These are phyloP conservation scores for Pyrochroa serraticornis DNA, from an alignment of 2,888 invertebrate genomes.

Conservation along the genomic window DNA sequence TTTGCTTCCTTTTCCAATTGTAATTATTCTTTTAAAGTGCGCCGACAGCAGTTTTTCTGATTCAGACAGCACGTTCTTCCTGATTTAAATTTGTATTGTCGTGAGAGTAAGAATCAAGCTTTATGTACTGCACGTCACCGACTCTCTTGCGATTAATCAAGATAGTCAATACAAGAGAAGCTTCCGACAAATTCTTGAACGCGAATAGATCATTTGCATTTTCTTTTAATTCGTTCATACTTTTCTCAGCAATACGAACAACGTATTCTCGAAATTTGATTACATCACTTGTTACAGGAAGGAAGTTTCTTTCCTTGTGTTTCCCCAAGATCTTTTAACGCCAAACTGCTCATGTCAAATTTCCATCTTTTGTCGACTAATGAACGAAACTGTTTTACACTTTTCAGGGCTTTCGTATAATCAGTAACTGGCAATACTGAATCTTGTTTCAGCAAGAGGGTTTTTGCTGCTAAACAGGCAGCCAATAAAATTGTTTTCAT, in stretches of 20 bases:
- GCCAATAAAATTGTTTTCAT: conserved; percentile 27
- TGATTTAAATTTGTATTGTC: conserved; percentile 13
- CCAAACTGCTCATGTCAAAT: conserved; percentile 33
- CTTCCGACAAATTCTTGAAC: no score
- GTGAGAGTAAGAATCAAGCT: conserved; percentile 30
- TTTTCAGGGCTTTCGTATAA: no score
- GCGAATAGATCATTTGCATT: no score
- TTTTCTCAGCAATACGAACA: conserved; percentile 29
- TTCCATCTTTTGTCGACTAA: conserved; percentile 34
- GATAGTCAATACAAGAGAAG: conserved; percentile 34
- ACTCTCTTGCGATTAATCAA: conserved; percentile 38
- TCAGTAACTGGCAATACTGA: conserved; percentile 29
- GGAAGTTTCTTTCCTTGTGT: conserved; percentile 29
- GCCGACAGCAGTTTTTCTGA: conserved; percentile 33
- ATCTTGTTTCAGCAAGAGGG: conserved; percentile 29
- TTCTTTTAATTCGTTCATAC: no score
- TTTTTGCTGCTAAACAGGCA: conserved; percentile 31
- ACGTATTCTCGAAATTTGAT: conserved; percentile 34
- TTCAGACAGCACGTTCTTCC: conserved; percentile 33
- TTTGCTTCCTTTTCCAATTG: conserved; percentile 33
- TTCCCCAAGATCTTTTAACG: conserved; percentile 37
- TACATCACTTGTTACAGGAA: conserved; percentile 36
- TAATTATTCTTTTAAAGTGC: conserved; percentile 32
- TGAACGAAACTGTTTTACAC: conserved; percentile 30
- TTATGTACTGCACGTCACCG: conserved; percentile 40